Evolutionary conservation across 2,888 invertebrate genomes (phyloP).

Genomic region (Cryptus armator): DNA sequence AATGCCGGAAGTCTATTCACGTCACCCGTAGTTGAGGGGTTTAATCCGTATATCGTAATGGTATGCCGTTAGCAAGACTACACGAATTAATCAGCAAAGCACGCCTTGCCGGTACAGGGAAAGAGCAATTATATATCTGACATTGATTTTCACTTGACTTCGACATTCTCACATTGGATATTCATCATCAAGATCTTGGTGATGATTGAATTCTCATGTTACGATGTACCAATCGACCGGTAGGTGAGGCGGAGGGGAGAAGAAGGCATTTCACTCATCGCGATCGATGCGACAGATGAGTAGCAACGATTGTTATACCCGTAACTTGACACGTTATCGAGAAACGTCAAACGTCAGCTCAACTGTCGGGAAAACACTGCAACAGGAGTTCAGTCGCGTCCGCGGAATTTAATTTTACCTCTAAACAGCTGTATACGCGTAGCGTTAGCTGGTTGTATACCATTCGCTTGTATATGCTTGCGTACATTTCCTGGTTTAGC

Average conservation of each 20-base stretch:
- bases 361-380: background rate
- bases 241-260: background rate
- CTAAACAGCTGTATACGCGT: background rate
- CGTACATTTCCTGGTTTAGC: slow-evolving; percentile 6
- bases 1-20: no score
- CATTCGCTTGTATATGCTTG: slow-evolving; percentile 3
- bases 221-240: background rate
- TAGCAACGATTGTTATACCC: background rate
- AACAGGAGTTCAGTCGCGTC: slow-evolving; percentile 22
- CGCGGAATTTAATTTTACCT: slow-evolving; percentile 28
- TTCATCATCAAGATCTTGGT: background rate
- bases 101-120: background rate
- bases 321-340: slow-evolving; percentile 8
- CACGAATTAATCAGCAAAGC: no score
- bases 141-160: background rate
- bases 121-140: background rate
- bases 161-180: background rate
- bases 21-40: no score
- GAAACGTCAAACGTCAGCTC: background rate
- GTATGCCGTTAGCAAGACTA: no score
- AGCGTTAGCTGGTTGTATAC: background rate
- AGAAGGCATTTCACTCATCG: background rate
- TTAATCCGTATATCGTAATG: no score
- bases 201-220: background rate
- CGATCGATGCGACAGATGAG: background rate